Base-by-base conservation (phyloP, 2,113 vertebrate species). In the Prunella himalayana region DNA sequence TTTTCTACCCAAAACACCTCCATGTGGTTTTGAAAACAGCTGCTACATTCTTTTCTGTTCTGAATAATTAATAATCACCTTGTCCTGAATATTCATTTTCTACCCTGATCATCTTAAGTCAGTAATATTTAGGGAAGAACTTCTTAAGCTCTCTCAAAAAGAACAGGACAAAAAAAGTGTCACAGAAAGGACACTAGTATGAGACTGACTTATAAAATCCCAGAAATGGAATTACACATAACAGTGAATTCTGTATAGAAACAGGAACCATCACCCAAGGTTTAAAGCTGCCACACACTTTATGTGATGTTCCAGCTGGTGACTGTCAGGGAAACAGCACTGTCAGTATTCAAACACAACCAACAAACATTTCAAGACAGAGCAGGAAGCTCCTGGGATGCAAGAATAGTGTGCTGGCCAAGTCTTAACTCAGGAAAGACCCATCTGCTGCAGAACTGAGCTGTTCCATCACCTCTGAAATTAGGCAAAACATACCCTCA, bases 341-440 rank as follows among this genome's bases (percentile, higher is more conserved):
- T 73, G 35, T 23, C 42, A 53, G 3, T 13, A 53, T 2, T 35
- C 45, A 69, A 69, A 82, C 24, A 50, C 56, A 89, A 86, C 44
- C 42, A 75, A 27, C 1, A 7, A 50, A 54, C 47, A 44, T 3
- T 51, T 41, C 79, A 76, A 69, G 49, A 14, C 20, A 27, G 23
- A 39, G 44, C n/a, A 64, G 35, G 42, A 66, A 63, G 60, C n/a
- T 75, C 69, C 18, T 37, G 51, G 27, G 31, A 78, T 11, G 10
- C 0, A 1, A 76, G 23, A 65, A 49, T 0, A 66, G 54, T 12
- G 23, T 25, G 31, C 13, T 5, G 59, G 18, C 14, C 2, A 2
- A 18, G 41, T 13, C 33, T 66, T 33, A 61, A 7, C 10, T 35
- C 24, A 77, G 20, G 20, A 85, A 23, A 66, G 17, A 63, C 20